Evolutionary conservation across 1,140 invertebrate genomes (phyloP), one percentile per base, ranked within the genome.

Genomic region (Teleogryllus occipitalis): DNA sequence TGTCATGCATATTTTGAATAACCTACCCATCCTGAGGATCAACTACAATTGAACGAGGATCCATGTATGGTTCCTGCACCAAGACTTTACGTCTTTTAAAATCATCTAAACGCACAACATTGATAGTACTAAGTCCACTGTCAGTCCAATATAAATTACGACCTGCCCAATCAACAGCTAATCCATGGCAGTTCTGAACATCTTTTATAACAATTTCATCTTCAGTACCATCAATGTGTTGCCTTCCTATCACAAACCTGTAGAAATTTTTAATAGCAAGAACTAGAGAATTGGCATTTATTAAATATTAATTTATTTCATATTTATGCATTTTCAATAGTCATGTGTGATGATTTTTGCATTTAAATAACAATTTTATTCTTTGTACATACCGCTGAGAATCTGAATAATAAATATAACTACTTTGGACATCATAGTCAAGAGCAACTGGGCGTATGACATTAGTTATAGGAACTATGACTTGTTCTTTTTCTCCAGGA

Each of bases 71-170:
- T 22, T 87, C 88, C 78, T 86, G 83, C 14, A 92, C 84, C 65
- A 94, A 84, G 54, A 88, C 88, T 83, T 88, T 89, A 18, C 87
- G 85, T 74, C 88, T 85, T 39, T 85, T 84, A 6, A 88, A 83
- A 82, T 90, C 87, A 47, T 88, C 85, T 77, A 94, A 83, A 47
- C 88, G 87, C 22, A 90, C 88, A 47, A 93, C 92, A 82, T 87
- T 89, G 82, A 95, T 90, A 12, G 86, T 86, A 8, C 88, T 87
- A 80, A 89, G 85, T 73, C 88, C 88, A 83, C 91, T 90, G 86
- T 94, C 93, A 74, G 93, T 92, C 93, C 94, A 97, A 87, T 95
- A 97, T 48, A 97, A 83, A 85, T 96, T 95, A 49, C 90, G 87
- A 74, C 90, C 90, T 83, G 94, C 90, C 92, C 93, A 95, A 85